Percentiles rank a stretch among this genome's conserved stretches.
Evolutionary conservation across 2,113 vertebrate genomes (phyloP).

Genomic region (Laticauda laticaudata): DNA sequence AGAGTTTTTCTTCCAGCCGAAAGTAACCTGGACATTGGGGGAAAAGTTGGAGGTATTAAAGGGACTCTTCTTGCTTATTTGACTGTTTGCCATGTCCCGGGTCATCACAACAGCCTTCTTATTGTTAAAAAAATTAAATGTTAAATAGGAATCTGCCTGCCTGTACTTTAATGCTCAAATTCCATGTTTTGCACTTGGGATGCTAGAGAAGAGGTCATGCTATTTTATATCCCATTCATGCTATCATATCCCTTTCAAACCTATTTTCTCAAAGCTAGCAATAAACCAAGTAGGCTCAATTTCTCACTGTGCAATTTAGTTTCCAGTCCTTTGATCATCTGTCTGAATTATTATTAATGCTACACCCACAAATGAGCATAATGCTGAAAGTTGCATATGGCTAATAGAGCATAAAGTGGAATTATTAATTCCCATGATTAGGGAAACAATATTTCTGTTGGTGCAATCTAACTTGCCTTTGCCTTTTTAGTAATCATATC

Average conservation of each 20-base stretch:
- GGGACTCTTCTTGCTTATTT: too few relatives aligned
- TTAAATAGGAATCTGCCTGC: not conserved
- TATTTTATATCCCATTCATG: not conserved
- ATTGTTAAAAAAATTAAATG: not conserved
- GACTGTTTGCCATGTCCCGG: too few relatives aligned
- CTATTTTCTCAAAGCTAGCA: not conserved
- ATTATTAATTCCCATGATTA: not conserved
- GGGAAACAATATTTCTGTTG: not conserved
- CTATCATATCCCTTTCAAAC: not conserved
- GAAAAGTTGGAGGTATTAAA: too few relatives aligned
- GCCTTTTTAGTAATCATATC: not conserved
- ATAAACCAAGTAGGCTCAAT: not conserved
- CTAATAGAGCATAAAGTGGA: not conserved
- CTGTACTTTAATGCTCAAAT: not conserved
- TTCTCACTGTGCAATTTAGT: not conserved
- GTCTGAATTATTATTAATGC: not conserved
- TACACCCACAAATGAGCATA: not conserved
- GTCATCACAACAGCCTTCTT: not conserved
- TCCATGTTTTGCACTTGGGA: not conserved
- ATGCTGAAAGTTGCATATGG: not conserved
- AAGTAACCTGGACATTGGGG: too few relatives aligned
- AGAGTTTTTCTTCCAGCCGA: too few relatives aligned
- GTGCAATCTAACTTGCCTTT: not conserved
- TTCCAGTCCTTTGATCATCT: not conserved
- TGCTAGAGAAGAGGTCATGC: not conserved